Evolutionary conservation across 2,113 vertebrate genomes (phyloP), one percentile per base, ranked within the genome.

Genomic region (Prietella phreatophila): DNA sequence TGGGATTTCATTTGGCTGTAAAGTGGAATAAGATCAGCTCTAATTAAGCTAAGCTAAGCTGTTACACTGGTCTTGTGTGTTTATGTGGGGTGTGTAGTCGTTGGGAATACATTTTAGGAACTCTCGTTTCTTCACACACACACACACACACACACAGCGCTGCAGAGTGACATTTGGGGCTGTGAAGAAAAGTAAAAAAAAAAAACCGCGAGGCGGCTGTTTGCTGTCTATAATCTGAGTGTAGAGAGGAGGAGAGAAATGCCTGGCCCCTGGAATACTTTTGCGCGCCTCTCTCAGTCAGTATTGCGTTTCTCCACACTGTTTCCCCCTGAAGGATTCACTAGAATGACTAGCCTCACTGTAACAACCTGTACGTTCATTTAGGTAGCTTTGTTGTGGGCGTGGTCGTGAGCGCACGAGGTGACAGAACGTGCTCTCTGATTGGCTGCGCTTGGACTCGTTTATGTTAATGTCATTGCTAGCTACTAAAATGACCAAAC

Each of bases 101-200:
- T 47, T 13, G 22, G 0, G 78, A 33, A 53, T 80, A 20, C 3
- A 56, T 56, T 80, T 56, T 20, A 55, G 50, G n/a, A 80, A 80
- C 50, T 56, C 73, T 25, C 42, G 25, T 78, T 78, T 78, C 20
- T 42, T 22, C 15, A 22, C 75, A 36, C 30, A 36, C 67, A 71
- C 67, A 36, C 69, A 73, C 10, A 27, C 39, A 27, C 80, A 61
- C 55, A 11, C 60, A 1, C 17, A 4, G 17, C 33, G 65, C 9
- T 39, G 33, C n/a, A 50, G 39, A 63, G 87, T 91, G 90, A 91
- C 89, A 91, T 92, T 92, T 91, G 83, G 88, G 90, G 90, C 91
- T 91, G 90, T 90, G 86, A 88, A n/a, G n/a, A n/a, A n/a, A n/a
- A n/a, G n/a, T n/a, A n/a, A n/a, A n/a, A n/a, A n/a, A n/a, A 50